Evolutionary conservation across 2,113 vertebrate genomes (phyloP).

Genomic region (Bos indicus): DNA sequence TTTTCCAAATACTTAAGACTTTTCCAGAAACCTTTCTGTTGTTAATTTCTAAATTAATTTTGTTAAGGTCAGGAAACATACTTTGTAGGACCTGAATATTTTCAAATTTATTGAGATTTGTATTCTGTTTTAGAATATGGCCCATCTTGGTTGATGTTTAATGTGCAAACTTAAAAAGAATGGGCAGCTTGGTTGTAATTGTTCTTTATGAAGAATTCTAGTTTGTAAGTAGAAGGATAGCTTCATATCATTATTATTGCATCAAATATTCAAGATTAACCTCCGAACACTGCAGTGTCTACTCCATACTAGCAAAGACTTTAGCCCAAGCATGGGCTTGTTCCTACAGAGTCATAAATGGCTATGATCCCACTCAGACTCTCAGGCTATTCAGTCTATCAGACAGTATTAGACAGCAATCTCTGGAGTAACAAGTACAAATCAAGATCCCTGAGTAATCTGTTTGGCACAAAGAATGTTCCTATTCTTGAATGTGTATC

Average conservation of each 20-base stretch:
- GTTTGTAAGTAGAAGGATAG: background rate
- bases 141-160: background rate
- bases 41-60: background rate
- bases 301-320: background rate
- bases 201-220: background rate
- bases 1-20: background rate
- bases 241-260: background rate
- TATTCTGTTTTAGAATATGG: background rate
- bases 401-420: background rate
- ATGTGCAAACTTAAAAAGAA: background rate
- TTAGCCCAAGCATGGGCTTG: background rate
- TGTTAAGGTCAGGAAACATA: background rate
- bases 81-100: background rate
- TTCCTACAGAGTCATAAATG: background rate
- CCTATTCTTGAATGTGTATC: background rate
- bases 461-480: background rate
- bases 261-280: background rate
- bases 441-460: background rate
- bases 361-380: background rate
- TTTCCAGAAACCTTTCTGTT: background rate
- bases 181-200: background rate
- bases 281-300: background rate
- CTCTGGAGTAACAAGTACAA: background rate
- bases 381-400: background rate
- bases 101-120: background rate